phyloP scores from a whole-genome alignment of 2,888 invertebrate species.

The Caenorhabditis sp. region DNA sequence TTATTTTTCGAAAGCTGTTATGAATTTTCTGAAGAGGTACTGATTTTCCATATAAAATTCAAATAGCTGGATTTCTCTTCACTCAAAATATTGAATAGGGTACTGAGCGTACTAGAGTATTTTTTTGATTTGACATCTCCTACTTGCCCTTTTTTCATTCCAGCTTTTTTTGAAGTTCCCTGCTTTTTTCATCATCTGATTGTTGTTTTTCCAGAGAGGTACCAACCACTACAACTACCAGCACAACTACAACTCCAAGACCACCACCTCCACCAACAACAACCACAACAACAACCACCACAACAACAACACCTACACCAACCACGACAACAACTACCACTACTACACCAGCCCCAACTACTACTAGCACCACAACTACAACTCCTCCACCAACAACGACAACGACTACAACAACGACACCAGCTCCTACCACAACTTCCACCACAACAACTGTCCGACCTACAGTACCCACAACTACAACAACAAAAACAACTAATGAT shows the following conservation, averaged over 20 bases:
- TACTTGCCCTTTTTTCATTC: too few species aligned
- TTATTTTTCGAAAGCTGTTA: too few species aligned
- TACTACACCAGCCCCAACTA: slow-evolving; percentile 6
- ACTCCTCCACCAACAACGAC: slow-evolving; percentile 15
- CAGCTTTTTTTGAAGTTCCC: too few species aligned
- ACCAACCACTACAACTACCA: slow-evolving; percentile 12
- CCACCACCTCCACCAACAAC: slow-evolving; percentile 19
- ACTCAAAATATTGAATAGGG: too few species aligned
- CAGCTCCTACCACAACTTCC: slow-evolving; percentile 10
- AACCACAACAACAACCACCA: slow-evolving; percentile 3
- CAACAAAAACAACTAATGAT: slow-evolving; percentile 4
- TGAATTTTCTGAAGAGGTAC: too few species aligned
- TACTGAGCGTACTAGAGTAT: too few species aligned
- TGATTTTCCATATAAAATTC: too few species aligned
- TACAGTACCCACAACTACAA: not conserved
- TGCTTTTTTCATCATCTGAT: too few species aligned
- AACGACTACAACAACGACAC: not conserved
- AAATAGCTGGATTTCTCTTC: too few species aligned
- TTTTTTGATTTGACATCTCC: too few species aligned
- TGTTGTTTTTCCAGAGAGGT: not conserved
- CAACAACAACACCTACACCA: slow-evolving; percentile 11
- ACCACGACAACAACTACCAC: slow-evolving; percentile 17
- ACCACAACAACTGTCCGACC: not conserved
- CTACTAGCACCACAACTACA: slow-evolving; percentile 17
- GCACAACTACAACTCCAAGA: slow-evolving; percentile 6